These are phyloP conservation scores for Drosophila quasianomalipes DNA, from an alignment of 2,888 invertebrate genomes.

Conservation along the genomic window DNA sequence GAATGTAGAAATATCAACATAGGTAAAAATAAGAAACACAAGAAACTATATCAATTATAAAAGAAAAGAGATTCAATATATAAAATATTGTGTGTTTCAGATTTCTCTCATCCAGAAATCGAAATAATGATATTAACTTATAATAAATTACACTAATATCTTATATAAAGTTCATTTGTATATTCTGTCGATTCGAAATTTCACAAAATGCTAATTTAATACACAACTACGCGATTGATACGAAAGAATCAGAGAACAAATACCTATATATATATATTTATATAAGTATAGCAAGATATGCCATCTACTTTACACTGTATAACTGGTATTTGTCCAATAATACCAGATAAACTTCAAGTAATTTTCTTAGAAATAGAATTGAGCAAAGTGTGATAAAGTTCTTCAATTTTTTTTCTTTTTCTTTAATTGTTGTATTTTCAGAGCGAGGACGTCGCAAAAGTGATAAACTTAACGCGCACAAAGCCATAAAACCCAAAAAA, in stretches of 20 bases:
- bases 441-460: conserved; percentile 32
- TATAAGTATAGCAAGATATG: neutral
- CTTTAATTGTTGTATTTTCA: conserved; percentile 6
- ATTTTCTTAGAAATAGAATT: conserved; percentile 13
- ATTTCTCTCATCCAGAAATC: neutral
- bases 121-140: neutral
- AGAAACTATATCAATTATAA: neutral
- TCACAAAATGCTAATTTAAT: neutral
- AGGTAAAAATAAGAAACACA: neutral
- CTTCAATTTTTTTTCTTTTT: neutral
- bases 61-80: too few relatives aligned
- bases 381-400: conserved; percentile 17
- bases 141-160: neutral
- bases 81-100: neutral
- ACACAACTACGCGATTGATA: neutral
- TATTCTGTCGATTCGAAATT: neutral
- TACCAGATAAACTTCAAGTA: neutral
- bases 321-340: neutral
- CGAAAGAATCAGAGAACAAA: neutral
- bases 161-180: neutral
- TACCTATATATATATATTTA: neutral
- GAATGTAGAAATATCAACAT: neutral
- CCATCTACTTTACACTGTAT: neutral
- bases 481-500: conserved; percentile 28
- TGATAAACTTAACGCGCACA: conserved; percentile 40